Evolutionary conservation across 2,797 vertebrate genomes (phyloP), one percentile per base, ranked within the genome.

Genomic region (Falco concolor): DNA sequence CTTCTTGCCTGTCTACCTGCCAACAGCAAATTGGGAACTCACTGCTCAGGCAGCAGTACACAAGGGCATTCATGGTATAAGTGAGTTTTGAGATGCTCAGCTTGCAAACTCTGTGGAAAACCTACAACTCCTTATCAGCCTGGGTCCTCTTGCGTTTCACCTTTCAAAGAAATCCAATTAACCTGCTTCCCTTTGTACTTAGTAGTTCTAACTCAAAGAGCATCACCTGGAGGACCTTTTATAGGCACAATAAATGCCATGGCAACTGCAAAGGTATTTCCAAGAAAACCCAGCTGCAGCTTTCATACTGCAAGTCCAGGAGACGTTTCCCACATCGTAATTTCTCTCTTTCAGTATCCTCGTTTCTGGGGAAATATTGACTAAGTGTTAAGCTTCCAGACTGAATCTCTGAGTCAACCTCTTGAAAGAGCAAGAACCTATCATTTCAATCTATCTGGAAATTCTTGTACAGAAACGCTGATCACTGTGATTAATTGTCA

Each of bases 401-500:
- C 65, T 83, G 77, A 89, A 78, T 95, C 90, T 89, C 87, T 87
- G 42, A 54, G 53, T 89, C 6, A 1, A 60, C 60, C 65, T 69
- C 65, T 95, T 67, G 84, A 76, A 94, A 93, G 93, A 96, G 84
- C 34, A 81, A 44, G 47, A 86, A 24, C 21, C 44, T 52, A 42
- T 86, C 17, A 0, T 83, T 94, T 92, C 53, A 90, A 42, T 89
- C 87, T 89, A 77, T 88, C 72, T 90, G 91, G 89, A 93, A 94
- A 42, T 67, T 67, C 82, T 97, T 91, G 87, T 60, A 54, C 54
- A 93, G 73, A 93, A 94, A 95, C 0, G 1, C 84, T 85, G 92
- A 93, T 96, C 36, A 52, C 74, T 75, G 57, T 96, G 96, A 97
- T 96, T 95, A 97, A 97, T 91, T 95, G 92, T 93, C 94, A 89